phyloP scores from a whole-genome alignment of 2,888 invertebrate genomes.

The Orthosia gracilis region DNA sequence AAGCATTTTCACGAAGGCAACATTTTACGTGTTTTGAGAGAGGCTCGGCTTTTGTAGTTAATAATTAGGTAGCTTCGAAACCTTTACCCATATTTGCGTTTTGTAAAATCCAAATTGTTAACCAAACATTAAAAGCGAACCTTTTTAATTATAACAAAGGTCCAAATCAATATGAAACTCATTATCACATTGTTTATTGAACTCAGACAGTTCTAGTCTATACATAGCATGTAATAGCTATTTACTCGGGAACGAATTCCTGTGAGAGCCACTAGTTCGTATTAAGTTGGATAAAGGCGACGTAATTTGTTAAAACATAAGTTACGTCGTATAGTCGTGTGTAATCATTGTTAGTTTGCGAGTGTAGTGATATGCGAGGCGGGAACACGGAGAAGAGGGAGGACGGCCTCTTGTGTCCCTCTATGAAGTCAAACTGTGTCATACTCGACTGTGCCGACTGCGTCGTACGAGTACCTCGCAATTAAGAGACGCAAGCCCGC shows the following conservation, averaged over 20 bases:
- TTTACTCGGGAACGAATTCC: slow-evolving; percentile 43
- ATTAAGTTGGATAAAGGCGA: slow-evolving; percentile 53
- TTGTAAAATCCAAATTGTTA: slow-evolving; percentile 10
- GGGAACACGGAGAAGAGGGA: slow-evolving; percentile 40
- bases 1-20: slow-evolving; percentile 37
- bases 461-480: slow-evolving; percentile 54
- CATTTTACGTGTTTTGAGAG: slow-evolving; percentile 15
- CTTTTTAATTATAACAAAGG: not conserved
- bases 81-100: not conserved
- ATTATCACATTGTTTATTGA: slow-evolving; percentile 25
- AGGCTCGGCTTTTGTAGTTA: slow-evolving; percentile 18
- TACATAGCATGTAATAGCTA: slow-evolving; percentile 20
- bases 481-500: slow-evolving; percentile 63
- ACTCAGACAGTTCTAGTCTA: slow-evolving; percentile 14
- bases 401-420: slow-evolving; percentile 48
- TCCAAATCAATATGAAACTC: slow-evolving; percentile 11
- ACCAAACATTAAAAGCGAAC: slow-evolving; percentile 26
- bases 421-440: slow-evolving; percentile 64
- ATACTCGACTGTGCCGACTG: slow-evolving; percentile 56
- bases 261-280: slow-evolving; percentile 53
- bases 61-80: slow-evolving; percentile 14
- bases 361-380: slow-evolving; percentile 42
- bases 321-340: slow-evolving; percentile 52
- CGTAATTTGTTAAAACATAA: slow-evolving; percentile 61
- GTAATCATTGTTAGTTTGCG: slow-evolving; percentile 63